Evolutionary conservation across 2,797 vertebrate genomes (phyloP).

Genomic region (Steatocranus sp.): DNA sequence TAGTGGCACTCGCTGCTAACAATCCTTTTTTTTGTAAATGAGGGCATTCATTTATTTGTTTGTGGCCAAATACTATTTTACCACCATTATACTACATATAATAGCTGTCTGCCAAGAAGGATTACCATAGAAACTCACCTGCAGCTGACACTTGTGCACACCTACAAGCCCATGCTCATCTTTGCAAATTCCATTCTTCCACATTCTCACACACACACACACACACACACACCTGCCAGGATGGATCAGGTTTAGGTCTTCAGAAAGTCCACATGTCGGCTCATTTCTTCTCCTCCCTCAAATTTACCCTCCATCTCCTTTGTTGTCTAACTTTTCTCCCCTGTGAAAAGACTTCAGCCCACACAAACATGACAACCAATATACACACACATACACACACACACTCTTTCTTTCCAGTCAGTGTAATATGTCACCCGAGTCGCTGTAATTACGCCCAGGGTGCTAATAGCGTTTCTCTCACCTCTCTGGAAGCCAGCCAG

Average conservation of each 20-base stretch:
- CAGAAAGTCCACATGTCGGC: constrained; percentile 56
- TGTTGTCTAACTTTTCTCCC: constrained; percentile 69
- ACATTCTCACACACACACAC: neutral
- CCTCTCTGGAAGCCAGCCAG: constrained; percentile 50
- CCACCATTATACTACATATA: neutral
- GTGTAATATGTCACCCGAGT: constrained; percentile 76
- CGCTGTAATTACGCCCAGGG: constrained; percentile 77
- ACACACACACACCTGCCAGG: constrained; percentile 42
- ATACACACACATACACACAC: constrained; percentile 9
- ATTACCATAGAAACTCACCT: neutral
- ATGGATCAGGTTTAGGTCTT: constrained; percentile 56
- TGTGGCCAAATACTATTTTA: neutral
- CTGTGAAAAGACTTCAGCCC: constrained; percentile 44
- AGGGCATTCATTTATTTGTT: neutral
- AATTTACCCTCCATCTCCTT: constrained; percentile 62
- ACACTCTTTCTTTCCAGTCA: constrained; percentile 21
- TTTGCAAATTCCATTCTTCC: constrained; percentile 20
- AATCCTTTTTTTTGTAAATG: neutral
- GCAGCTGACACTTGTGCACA: neutral
- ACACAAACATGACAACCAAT: constrained; percentile 53
- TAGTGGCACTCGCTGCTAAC: neutral
- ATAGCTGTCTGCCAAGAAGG: neutral
- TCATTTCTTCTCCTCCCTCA: constrained; percentile 64
- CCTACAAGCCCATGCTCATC: constrained; percentile 18
- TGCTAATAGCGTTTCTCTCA: constrained; percentile 78